Conservation (phyloP, 1,140 invertebrate species). For the Drosophila pruinosa region DNA sequence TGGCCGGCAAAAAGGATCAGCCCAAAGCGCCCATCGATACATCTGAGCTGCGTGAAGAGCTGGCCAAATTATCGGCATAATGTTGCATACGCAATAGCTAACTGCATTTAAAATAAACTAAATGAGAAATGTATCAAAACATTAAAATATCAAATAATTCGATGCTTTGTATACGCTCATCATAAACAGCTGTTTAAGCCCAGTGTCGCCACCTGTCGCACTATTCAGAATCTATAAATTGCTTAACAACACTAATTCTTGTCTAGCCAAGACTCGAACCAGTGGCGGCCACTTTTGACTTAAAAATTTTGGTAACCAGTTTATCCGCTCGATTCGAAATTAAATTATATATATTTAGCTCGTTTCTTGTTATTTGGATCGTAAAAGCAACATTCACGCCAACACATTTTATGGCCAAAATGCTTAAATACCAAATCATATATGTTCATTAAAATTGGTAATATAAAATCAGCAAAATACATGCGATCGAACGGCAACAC, state of each 20-base stretch:
- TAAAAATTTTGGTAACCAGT: constrained; percentile 40
- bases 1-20: constrained; percentile 18
- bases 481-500: constrained; percentile 64
- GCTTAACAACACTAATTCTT: neutral
- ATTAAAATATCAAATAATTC: neutral
- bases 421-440: constrained; percentile 65
- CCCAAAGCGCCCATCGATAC: constrained; percentile 60
- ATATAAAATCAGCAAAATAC: constrained; percentile 44
- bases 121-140: neutral
- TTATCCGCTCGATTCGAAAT: constrained; percentile 24
- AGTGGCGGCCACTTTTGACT: neutral
- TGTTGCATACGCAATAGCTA: neutral
- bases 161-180: no score
- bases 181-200: neutral
- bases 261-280: neutral
- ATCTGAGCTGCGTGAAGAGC: constrained; percentile 66
- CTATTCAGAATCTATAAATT: neutral
- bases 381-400: constrained; percentile 56
- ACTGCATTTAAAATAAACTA: constrained; percentile 24
- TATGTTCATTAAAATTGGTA: constrained; percentile 72
- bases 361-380: constrained; percentile 31
- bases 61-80: constrained; percentile 66
- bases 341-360: constrained; percentile 50
- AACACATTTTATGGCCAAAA: constrained; percentile 65
- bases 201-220: constrained; percentile 12